These are phyloP conservation scores for Synaphobranchus kaupii DNA, from an alignment of 2,797 vertebrate genomes.

Conservation along the genomic window DNA sequence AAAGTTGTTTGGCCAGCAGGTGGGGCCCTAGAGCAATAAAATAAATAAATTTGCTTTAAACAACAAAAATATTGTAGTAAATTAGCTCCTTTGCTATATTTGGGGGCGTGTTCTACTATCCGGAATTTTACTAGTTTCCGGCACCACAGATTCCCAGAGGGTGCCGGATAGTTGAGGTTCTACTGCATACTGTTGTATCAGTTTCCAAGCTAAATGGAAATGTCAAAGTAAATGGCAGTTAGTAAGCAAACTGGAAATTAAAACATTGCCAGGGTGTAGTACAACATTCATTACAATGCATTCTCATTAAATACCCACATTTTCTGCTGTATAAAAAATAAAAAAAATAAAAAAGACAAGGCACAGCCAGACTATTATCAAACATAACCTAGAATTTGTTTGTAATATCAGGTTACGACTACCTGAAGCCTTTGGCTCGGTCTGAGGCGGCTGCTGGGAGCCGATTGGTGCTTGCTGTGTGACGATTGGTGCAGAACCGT, in stretches of 20 bases:
- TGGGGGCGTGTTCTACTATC: too few species aligned
- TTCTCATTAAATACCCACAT: not conserved
- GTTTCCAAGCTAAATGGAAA: not conserved
- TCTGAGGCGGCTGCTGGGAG: slow-evolving; percentile 75
- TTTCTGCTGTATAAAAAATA: not conserved
- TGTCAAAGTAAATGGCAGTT: not conserved
- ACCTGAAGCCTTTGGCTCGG: slow-evolving; percentile 89
- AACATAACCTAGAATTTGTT: slow-evolving; percentile 73
- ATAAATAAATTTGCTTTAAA: too few species aligned
- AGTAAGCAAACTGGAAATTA: not conserved
- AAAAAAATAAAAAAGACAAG: not conserved
- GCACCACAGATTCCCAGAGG: too few species aligned
- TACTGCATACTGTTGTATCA: not conserved
- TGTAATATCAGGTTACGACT: slow-evolving; percentile 71
- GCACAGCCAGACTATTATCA: not conserved
- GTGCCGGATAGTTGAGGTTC: too few species aligned
- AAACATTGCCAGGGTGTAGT: not conserved
- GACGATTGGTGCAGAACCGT: slow-evolving; percentile 80
- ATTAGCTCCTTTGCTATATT: too few species aligned
- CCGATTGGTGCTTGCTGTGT: slow-evolving; percentile 65
- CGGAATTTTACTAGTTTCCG: too few species aligned
- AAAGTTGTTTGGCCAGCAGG: too few species aligned
- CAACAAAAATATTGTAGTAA: too few species aligned
- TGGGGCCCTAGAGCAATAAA: too few species aligned
- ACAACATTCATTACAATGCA: not conserved